Evolutionary conservation across 2,888 invertebrate genomes (phyloP), one percentile per base, ranked within the genome.

Genomic region (Calameuta idolon): DNA sequence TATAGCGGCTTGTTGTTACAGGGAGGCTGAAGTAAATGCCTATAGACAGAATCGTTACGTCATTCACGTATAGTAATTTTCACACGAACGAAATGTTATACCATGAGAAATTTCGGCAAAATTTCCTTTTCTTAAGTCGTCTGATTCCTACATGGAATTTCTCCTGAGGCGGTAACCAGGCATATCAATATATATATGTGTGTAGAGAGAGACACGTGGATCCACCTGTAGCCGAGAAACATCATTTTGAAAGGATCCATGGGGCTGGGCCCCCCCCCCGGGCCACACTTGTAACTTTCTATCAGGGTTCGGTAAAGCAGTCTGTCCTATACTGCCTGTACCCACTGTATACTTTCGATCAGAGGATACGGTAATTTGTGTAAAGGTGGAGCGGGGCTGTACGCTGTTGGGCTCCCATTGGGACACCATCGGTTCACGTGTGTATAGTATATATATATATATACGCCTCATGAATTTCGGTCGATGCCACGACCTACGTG

Each of bases 401-500:
- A 55, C 23, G 23, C 23, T 37, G 37, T 12, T 55, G 40, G 40
- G 40, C 23, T 23, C 40, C 40, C 9, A 40, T 5, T 55, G 23
- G 40, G 15, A 40, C 40, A 40, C 40, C 40, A 15, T 40, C 4
- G 12, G 40, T 23, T 23, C 40, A 5, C 9, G 5, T 35, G 35
- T 35, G 35, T 12, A 9, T 34, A 9, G 23, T 40, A 15, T 15
- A 40, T 40, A 40, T 40, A 73, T 68, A 77, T 76, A 73, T 75
- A 76, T 73, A 69, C 75, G n/a, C 55, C 35, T n/a, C 75, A 76
- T 75, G 81, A 85, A 86, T 83, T 85, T 86, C 83, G 86, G 83
- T 83, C 83, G 81, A 80, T 81, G 82, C 23, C 76, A 80, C 81
- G 79, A 78, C 73, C 75, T 76, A 55, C 79, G 77, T 75, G 79